Evolutionary conservation across 2,113 vertebrate genomes (phyloP).

Genomic region (Hydrolagus affinis): DNA sequence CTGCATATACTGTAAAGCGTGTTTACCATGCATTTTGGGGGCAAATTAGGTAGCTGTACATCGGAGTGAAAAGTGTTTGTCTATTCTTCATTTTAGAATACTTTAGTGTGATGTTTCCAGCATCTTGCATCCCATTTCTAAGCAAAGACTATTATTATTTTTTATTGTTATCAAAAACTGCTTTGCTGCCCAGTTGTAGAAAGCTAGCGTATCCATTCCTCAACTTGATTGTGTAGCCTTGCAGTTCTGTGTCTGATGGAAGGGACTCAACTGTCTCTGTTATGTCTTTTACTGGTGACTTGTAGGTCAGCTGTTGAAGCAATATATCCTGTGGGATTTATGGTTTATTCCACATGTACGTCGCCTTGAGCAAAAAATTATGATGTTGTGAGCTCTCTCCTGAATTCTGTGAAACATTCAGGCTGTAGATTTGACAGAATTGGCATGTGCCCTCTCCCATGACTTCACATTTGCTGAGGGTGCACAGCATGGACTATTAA

Average conservation of each 20-base stretch:
- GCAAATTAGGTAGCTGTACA: neutral
- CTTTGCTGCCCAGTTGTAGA: neutral
- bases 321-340: conserved; percentile 70
- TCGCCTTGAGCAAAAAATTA: conserved; percentile 79
- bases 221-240: neutral
- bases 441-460: conserved; percentile 56
- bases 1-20: neutral
- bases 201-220: neutral
- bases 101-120: neutral
- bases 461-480: conserved; percentile 62
- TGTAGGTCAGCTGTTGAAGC: conserved; percentile 76
- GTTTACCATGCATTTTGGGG: neutral
- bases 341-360: conserved; percentile 90
- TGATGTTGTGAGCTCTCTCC: conserved; percentile 61
- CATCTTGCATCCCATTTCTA: neutral
- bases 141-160: no score
- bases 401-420: conserved; percentile 56
- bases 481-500: conserved; percentile 63
- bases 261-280: neutral
- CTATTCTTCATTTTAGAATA: neutral
- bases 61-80: neutral
- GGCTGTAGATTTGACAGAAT: conserved; percentile 59
- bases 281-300: conserved; percentile 39
- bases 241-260: neutral
- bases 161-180: neutral